Evolutionary conservation across 2,113 vertebrate species (phyloP).

Genomic region (Leptosomus discolor): DNA sequence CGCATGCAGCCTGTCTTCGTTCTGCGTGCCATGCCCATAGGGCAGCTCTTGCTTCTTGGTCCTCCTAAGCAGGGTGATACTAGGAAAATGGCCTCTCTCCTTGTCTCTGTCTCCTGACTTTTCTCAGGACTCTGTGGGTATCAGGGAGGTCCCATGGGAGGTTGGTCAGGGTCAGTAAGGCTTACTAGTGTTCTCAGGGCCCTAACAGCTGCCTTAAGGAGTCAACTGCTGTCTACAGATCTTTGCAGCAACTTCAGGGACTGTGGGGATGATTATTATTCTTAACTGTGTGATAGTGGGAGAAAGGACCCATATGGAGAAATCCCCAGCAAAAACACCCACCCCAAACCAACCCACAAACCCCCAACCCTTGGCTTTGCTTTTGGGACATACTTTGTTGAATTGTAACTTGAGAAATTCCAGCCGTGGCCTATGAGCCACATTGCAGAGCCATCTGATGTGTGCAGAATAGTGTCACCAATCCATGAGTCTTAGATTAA

Average conservation of each 20-base stretch:
- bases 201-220: neutral
- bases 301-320: neutral
- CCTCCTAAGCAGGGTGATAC: neutral
- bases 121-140: neutral
- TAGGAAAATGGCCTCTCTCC: neutral
- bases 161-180: neutral
- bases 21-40: neutral
- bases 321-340: neutral
- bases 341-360: neutral
- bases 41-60: neutral
- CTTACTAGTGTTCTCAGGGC: neutral
- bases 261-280: neutral
- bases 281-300: neutral
- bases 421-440: neutral
- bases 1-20: neutral
- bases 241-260: neutral
- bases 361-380: neutral
- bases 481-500: neutral
- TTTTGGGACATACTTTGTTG: neutral
- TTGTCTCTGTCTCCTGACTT: neutral
- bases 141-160: neutral
- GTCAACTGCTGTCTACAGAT: neutral
- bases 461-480: neutral
- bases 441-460: neutral
- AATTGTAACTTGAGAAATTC: neutral